Evolutionary conservation across 2,113 vertebrate genomes (phyloP).

Genomic region (Centrocercus urophasianus): DNA sequence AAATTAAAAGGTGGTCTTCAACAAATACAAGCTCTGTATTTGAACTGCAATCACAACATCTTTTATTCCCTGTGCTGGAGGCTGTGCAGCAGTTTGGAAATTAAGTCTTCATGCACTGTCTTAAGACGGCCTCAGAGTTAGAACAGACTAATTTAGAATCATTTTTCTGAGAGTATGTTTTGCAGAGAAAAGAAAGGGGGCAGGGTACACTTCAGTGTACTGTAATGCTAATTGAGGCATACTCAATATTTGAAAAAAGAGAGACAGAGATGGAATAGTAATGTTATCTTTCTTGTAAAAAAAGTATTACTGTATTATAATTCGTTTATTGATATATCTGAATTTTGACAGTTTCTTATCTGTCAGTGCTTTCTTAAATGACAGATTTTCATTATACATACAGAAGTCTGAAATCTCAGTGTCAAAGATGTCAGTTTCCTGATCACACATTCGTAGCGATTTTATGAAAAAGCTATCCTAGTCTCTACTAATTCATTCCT

Average conservation of each 20-base stretch:
- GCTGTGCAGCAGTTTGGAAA: not conserved
- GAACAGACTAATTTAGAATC: not conserved
- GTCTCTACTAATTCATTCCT: not conserved
- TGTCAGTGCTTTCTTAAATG: constrained; percentile 23
- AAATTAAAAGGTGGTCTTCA: constrained; percentile 32
- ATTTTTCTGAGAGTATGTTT: not conserved
- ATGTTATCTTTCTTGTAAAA: constrained; percentile 15
- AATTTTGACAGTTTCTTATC: constrained; percentile 40
- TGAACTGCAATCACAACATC: constrained; percentile 16
- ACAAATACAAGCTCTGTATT: not conserved
- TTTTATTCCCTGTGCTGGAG: not conserved
- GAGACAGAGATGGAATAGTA: not conserved
- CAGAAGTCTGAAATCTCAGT: constrained; percentile 5
- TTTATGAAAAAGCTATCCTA: not conserved
- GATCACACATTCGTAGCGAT: not conserved
- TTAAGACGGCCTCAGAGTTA: not conserved
- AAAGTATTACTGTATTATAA: constrained; percentile 41
- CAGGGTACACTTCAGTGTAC: not conserved
- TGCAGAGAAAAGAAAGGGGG: not conserved
- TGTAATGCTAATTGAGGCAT: not conserved
- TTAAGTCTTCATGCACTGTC: not conserved
- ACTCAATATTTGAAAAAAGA: not conserved
- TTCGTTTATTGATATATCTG: constrained; percentile 57
- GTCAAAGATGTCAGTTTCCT: constrained; percentile 22
- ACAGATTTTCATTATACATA: constrained; percentile 4